phyloP scores from a whole-genome alignment of 2,113 vertebrate species.

The Nothobranchius kuhntae region DNA sequence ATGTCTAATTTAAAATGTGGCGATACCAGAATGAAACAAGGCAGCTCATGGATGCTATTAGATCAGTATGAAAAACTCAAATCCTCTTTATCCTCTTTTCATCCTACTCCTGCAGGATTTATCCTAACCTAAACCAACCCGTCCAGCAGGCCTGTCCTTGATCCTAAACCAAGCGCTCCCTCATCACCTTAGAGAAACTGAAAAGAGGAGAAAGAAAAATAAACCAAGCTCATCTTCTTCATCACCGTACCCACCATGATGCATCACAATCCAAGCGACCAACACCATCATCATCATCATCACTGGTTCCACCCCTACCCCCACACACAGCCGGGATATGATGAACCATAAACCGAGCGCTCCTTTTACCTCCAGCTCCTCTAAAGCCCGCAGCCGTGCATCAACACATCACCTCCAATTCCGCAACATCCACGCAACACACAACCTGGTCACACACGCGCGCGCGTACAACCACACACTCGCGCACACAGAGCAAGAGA shows the following conservation, averaged over 20 bases:
- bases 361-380: slow-evolving; percentile 28
- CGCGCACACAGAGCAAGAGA: background rate
- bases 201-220: background rate
- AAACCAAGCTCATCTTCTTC: background rate
- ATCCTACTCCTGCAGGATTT: too few relatives aligned
- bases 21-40: too few relatives aligned
- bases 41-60: too few relatives aligned
- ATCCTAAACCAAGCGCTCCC: slow-evolving; percentile 14
- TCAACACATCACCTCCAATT: slow-evolving; percentile 16
- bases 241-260: background rate
- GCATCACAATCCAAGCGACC: background rate
- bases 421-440: background rate
- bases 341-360: slow-evolving; percentile 17
- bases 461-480: background rate
- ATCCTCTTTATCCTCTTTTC: too few relatives aligned
- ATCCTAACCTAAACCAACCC: background rate
- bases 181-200: background rate
- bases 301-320: too few relatives aligned
- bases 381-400: slow-evolving; percentile 23
- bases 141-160: background rate
- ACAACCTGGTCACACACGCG: background rate
- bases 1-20: too few relatives aligned
- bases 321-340: background rate
- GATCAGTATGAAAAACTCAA: too few relatives aligned
- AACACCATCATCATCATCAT: too few relatives aligned